phyloP scores from a whole-genome alignment of 2,888 invertebrate species.

The Diloba caeruleocephala region DNA sequence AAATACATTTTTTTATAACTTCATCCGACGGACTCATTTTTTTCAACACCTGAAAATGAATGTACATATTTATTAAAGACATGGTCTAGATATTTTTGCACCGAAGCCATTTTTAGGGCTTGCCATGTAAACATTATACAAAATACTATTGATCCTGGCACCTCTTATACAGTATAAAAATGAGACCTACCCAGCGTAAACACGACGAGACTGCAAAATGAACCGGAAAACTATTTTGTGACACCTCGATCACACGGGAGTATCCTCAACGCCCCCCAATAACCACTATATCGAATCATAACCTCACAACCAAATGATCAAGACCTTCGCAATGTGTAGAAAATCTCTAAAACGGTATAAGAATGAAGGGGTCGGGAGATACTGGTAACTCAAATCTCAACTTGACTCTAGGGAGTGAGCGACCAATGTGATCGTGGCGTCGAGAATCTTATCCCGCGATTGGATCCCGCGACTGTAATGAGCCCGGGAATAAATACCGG shows the following conservation, averaged over 20 bases:
- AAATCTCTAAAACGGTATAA: conserved; percentile 21
- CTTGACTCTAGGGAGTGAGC: conserved; percentile 71
- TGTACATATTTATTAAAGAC: too few relatives aligned
- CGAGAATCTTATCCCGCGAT: conserved; percentile 66
- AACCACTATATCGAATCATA: conserved; percentile 80
- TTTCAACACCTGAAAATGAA: too few relatives aligned
- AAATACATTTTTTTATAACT: too few relatives aligned
- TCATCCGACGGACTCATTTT: too few relatives aligned
- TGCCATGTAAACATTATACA: conserved; percentile 19
- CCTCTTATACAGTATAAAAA: conserved; percentile 3
- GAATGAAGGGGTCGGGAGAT: conserved; percentile 40
- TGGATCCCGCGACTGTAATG: conserved; percentile 77
- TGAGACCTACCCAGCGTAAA: conserved; percentile 46
- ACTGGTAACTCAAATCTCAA: conserved; percentile 66
- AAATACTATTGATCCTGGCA: conserved; percentile 15
- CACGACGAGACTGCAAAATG: conserved; percentile 64
- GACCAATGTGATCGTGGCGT: conserved; percentile 72
- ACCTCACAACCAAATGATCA: conserved; percentile 45
- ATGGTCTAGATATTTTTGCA: too few relatives aligned
- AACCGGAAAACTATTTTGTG: conserved; percentile 78
- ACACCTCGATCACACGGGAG: conserved; percentile 72
- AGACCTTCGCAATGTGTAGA: conserved; percentile 35
- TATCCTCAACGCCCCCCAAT: conserved; percentile 72
- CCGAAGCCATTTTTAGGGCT: too few relatives aligned
- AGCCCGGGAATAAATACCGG: conserved; percentile 79